phyloP scores from a whole-genome alignment of 2,797 vertebrate species.

The Danio jaintianensis region DNA sequence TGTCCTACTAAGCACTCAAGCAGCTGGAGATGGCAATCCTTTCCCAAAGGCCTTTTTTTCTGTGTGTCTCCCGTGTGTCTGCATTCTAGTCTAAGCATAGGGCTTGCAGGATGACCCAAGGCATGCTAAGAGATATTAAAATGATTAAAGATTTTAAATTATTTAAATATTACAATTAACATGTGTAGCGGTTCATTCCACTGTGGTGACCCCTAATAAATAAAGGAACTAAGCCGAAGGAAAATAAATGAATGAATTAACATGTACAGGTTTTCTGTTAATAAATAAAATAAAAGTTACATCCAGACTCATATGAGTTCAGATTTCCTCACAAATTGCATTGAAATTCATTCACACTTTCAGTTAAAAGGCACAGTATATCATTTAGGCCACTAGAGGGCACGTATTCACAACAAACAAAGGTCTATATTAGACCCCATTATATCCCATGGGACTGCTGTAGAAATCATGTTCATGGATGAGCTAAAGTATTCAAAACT shows the following conservation, averaged over 20 bases:
- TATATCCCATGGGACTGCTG: too few relatives aligned
- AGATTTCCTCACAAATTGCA: background rate
- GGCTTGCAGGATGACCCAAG: slow-evolving; percentile 5
- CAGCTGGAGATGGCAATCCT: slow-evolving; percentile 55
- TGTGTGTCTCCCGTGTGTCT: slow-evolving; percentile 3
- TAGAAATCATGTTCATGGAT: too few relatives aligned
- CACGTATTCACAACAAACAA: too few relatives aligned
- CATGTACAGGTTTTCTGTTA: background rate
- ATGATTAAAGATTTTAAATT: background rate
- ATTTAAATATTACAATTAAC: too few relatives aligned
- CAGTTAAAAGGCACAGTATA: too few relatives aligned
- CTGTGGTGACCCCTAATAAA: too few relatives aligned
- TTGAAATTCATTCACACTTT: background rate
- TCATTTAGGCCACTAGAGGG: too few relatives aligned
- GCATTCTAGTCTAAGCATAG: slow-evolving; percentile 1
- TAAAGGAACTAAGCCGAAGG: too few relatives aligned
- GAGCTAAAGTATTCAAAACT: too few relatives aligned
- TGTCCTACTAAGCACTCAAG: slow-evolving; percentile 36
- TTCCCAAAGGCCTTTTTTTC: slow-evolving; percentile 49
- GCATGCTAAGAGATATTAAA: slow-evolving; percentile 8
- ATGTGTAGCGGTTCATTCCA: too few relatives aligned
- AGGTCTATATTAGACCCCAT: too few relatives aligned
- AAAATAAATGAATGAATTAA: background rate
- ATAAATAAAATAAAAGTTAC: background rate
- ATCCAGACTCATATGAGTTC: background rate